Base-by-base conservation (phyloP, 2,888 invertebrate species). In the Micoletzkya japonica region DNA sequence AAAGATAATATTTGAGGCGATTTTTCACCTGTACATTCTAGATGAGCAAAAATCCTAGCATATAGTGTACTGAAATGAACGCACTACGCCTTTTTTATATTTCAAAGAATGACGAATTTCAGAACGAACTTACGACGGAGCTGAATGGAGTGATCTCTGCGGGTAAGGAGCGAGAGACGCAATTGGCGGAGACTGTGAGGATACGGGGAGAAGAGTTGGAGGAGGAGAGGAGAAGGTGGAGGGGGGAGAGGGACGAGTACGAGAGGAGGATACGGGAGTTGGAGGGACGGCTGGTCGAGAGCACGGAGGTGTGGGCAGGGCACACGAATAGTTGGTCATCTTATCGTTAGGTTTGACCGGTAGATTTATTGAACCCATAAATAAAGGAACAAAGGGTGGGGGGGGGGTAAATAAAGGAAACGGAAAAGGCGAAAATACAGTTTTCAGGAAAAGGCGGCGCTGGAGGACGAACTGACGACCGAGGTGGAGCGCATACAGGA, bases 401-500 rank as follows among this genome's bases (percentile, higher is more conserved):
- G 49, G 24, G 49, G 49, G 20, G 24, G 20, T 49, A n/a, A n/a
- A n/a, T n/a, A n/a, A n/a, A n/a, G n/a, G n/a, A n/a, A n/a, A n/a
- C n/a, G n/a, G n/a, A n/a, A n/a, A n/a, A n/a, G n/a, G n/a, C n/a
- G n/a, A n/a, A n/a, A n/a, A n/a, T n/a, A 7, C 20, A 6, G 6
- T 24, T 36, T 56, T 7, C 20, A 66, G 66, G 66, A 66, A 30
- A 66, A 66, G 37, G 66, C 52, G 6, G 20, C 54, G 2, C 54
- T 66, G 7, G 66, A 52, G 37, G 66, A 66, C 24, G 66, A 52
- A 26, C 34, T 66, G 4, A 54, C 49, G 3, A 54, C 36, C 26
- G 66, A 66, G 37, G 66, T 54, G 1, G 66, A 66, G 66, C 52
- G 28, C 37, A 34, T 66, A n/a, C 66, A 37, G 20, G 39, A 63